Conservation (phyloP, 2,113 vertebrate species). For the Glaucidium brasilianum region DNA sequence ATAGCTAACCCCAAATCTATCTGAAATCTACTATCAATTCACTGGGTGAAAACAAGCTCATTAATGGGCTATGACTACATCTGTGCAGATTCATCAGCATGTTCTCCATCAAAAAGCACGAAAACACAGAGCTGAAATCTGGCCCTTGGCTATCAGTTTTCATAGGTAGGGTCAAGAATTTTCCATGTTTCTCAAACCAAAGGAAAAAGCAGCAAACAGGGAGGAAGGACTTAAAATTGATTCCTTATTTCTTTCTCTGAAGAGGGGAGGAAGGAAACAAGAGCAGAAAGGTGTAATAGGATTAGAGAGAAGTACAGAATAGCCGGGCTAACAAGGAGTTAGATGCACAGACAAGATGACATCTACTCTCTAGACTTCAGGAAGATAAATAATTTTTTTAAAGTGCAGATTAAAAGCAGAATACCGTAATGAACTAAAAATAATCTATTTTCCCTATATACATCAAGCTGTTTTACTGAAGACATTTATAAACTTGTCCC, state of each 20-base stretch:
- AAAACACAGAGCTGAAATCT: background rate
- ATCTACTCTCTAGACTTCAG: background rate
- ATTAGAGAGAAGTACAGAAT: background rate
- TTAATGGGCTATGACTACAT: background rate
- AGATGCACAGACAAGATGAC: background rate
- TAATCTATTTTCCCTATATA: background rate
- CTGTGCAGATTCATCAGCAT: background rate
- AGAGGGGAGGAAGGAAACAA: background rate
- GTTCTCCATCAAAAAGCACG: background rate
- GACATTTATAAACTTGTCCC: background rate
- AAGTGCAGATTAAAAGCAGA: background rate
- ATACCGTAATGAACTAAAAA: background rate
- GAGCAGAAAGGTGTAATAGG: background rate
- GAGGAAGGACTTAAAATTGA: background rate
- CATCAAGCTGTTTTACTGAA: background rate
- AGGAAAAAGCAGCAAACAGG: background rate
- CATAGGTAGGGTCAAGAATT: background rate
- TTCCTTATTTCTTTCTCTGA: background rate
- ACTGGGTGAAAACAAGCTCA: background rate
- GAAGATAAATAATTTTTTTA: background rate
- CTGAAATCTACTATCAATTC: background rate
- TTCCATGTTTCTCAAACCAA: background rate
- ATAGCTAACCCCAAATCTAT: background rate
- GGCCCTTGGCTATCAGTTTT: background rate
- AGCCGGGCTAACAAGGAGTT: background rate